These are phyloP conservation scores for Lutjanus argentimaculatus DNA, from an alignment of 2,797 vertebrate genomes.

Conservation along the genomic window DNA sequence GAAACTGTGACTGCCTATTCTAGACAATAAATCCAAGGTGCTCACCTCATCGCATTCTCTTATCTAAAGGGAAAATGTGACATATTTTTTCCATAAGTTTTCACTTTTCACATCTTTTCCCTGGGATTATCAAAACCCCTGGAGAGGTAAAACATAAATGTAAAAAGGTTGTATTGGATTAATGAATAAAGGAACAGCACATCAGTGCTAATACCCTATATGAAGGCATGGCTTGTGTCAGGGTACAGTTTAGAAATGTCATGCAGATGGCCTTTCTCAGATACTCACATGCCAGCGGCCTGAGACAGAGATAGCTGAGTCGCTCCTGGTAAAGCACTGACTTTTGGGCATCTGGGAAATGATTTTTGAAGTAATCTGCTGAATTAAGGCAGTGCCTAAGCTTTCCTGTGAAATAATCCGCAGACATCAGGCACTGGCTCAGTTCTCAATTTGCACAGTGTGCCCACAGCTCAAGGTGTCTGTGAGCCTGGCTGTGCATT, in stretches of 20 bases:
- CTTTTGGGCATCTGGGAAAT: conserved; percentile 48
- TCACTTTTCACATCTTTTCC: not conserved
- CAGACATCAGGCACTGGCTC: conserved; percentile 43
- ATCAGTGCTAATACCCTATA: conserved; percentile 27
- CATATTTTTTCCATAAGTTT: not conserved
- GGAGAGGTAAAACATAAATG: conserved; percentile 13
- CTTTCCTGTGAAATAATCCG: conserved; percentile 67
- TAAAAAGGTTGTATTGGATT: conserved; percentile 21
- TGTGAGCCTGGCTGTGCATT: conserved; percentile 36
- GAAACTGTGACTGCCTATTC: not conserved
- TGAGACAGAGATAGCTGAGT: conserved; percentile 44
- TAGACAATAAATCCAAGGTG: not conserved
- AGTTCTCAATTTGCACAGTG: conserved; percentile 47
- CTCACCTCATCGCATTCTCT: not conserved
- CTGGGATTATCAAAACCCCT: conserved; percentile 15
- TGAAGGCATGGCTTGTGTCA: conserved; percentile 15
- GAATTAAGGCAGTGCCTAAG: conserved; percentile 56
- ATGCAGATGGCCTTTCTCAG: conserved; percentile 40
- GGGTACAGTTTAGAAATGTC: conserved; percentile 31
- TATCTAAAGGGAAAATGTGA: conserved; percentile 19
- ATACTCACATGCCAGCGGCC: conserved; percentile 25
- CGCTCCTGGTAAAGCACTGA: conserved; percentile 23
- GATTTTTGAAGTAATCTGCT: conserved; percentile 64
- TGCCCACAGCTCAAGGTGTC: conserved; percentile 45
- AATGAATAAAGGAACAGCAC: conserved; percentile 32